phyloP scores from a whole-genome alignment of 2,797 vertebrate species.

The Pyrocephalus nanus region DNA sequence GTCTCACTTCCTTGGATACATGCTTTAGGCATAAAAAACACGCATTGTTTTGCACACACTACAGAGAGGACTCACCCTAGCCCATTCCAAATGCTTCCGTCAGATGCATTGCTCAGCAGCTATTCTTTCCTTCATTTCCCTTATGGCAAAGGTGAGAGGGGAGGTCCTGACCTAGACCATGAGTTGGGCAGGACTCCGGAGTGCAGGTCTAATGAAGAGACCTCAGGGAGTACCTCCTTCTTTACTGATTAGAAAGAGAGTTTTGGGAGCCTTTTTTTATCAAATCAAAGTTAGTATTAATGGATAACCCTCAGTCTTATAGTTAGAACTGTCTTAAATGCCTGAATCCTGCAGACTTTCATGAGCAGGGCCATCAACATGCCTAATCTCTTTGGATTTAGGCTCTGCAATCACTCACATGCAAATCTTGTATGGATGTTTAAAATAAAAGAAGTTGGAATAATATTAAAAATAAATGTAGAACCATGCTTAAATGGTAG shows the following conservation, averaged over 20 bases:
- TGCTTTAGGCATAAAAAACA: neutral
- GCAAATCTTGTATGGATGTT: neutral
- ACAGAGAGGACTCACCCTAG: neutral
- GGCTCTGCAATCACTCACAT: neutral
- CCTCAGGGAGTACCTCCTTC: neutral
- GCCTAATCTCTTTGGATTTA: neutral
- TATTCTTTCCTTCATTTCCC: neutral
- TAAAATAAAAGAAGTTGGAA: neutral
- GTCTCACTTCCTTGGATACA: neutral
- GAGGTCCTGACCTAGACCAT: neutral
- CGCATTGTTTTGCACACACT: neutral
- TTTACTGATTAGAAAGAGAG: neutral
- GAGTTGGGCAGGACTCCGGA: neutral
- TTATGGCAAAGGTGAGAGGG: neutral
- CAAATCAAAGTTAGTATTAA: neutral
- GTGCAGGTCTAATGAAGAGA: neutral
- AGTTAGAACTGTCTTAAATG: neutral
- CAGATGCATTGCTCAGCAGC: neutral
- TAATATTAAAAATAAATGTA: conserved; percentile 16
- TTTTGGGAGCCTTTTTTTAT: neutral
- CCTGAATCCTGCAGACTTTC: neutral
- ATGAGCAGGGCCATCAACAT: neutral
- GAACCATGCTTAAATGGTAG: neutral
- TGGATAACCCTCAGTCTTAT: neutral
- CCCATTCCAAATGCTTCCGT: neutral